These are phyloP conservation scores for Euplagia quadripunctaria DNA, from an alignment of 2,888 invertebrate species.

Conservation along the genomic window DNA sequence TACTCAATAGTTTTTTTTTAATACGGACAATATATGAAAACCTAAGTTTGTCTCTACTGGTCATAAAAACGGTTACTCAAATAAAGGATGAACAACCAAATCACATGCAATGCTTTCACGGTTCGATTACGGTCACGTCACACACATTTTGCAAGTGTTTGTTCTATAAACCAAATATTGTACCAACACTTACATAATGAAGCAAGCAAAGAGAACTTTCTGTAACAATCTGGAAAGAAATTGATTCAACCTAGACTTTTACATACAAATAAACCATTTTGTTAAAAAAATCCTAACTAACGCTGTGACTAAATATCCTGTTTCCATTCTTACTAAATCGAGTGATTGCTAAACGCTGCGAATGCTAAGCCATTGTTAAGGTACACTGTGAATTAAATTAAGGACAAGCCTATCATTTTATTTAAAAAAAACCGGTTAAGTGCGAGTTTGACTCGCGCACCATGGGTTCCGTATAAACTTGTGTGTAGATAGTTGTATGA, in stretches of 20 bases:
- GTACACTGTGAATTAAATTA: neutral
- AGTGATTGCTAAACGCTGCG: slow-evolving; percentile 27
- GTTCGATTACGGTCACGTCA: neutral
- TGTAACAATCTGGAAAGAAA: neutral
- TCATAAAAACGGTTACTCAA: neutral
- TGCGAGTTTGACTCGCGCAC: no score
- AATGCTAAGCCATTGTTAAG: slow-evolving; percentile 8
- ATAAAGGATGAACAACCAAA: neutral
- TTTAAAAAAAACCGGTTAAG: no score
- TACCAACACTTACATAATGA: neutral
- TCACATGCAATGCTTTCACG: neutral
- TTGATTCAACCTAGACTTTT: slow-evolving; percentile 6
- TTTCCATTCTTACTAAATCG: slow-evolving; percentile 32
- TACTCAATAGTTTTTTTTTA: no score
- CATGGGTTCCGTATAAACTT: no score
- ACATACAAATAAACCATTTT: slow-evolving; percentile 7
- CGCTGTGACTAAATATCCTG: slow-evolving; percentile 47
- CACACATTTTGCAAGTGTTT: neutral
- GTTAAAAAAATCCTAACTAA: slow-evolving; percentile 13
- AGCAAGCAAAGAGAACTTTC: neutral
- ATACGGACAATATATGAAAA: neutral
- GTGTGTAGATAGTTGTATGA: no score
- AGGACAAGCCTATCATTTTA: no score
- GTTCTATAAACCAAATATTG: neutral
- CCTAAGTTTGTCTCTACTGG: neutral